Conservation (phyloP, 1,140 invertebrate genomes). For the Megalonaias nervosa region DNA sequence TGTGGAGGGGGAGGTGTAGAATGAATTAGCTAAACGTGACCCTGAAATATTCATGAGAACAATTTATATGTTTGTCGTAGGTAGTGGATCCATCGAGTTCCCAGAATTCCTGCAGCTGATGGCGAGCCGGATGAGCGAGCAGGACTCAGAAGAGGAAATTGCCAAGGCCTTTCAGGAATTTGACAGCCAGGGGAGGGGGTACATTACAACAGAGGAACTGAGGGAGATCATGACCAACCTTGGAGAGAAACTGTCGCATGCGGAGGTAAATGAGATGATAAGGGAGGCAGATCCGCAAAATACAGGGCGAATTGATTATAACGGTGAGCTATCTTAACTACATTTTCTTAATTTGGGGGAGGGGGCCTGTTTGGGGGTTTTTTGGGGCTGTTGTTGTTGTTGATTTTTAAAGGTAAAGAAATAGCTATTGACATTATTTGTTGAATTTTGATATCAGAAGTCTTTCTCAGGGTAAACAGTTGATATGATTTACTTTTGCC, state of each 20-base stretch:
- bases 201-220: conserved; percentile 47
- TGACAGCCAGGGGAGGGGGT: conserved; percentile 94
- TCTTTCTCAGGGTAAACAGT: too few relatives aligned
- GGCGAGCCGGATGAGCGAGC: conserved; percentile 19
- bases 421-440: too few relatives aligned
- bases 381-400: too few relatives aligned
- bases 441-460: too few relatives aligned
- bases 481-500: too few relatives aligned
- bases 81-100: conserved; percentile 37
- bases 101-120: conserved; percentile 46
- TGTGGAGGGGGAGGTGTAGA: too few relatives aligned
- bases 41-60: too few relatives aligned
- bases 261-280: conserved; percentile 94
- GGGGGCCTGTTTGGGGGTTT: too few relatives aligned
- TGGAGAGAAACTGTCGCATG: conserved; percentile 89
- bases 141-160: conserved; percentile 79
- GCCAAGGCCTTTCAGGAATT: conserved; percentile 98
- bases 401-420: too few relatives aligned
- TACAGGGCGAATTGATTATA: conserved; percentile 27
- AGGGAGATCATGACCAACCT: conserved; percentile 88
- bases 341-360: too few relatives aligned
- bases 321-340: conserved; percentile 3
- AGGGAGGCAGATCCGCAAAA: conserved; percentile 70
- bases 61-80: conserved; percentile 65
- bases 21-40: too few relatives aligned